Evolutionary conservation across 2,113 vertebrate species (phyloP).

Genomic region (Zapornia atra): DNA sequence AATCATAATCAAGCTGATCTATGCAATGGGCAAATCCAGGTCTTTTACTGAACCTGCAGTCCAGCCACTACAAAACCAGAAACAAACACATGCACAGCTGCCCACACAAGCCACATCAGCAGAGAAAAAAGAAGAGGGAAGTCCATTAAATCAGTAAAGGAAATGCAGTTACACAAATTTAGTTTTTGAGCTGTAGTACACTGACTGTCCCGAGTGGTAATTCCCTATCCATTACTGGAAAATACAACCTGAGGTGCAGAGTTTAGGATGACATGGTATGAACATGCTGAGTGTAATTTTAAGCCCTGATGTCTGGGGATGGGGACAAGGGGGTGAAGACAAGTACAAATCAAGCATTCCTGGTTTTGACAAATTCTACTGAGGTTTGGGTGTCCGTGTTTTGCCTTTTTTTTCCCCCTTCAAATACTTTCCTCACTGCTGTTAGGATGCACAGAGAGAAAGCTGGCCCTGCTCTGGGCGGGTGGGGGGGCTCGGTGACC

Average conservation of each 20-base stretch:
- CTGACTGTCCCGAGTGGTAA: background rate
- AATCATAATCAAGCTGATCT: background rate
- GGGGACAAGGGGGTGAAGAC: background rate
- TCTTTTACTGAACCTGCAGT: background rate
- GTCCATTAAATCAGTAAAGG: background rate
- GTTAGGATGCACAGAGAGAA: background rate
- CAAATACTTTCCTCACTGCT: background rate
- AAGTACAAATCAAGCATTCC: background rate
- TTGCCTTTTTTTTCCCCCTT: background rate
- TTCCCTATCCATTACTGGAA: background rate
- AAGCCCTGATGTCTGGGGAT: background rate
- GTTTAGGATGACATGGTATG: background rate
- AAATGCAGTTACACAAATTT: background rate
- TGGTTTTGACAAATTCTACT: background rate
- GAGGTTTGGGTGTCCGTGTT: no score
- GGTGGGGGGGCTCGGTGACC: background rate
- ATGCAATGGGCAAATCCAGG: background rate
- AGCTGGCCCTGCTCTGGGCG: background rate
- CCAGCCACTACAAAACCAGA: background rate
- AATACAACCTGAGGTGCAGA: background rate
- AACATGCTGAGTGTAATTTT: background rate
- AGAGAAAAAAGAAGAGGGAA: background rate
- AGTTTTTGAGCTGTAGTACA: background rate
- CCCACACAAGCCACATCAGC: background rate
- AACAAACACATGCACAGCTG: background rate